Percentiles rank a stretch among this genome's conserved stretches.
Conservation (phyloP, 2,797 vertebrate genomes). For the Hylomyscus alleni region DNA sequence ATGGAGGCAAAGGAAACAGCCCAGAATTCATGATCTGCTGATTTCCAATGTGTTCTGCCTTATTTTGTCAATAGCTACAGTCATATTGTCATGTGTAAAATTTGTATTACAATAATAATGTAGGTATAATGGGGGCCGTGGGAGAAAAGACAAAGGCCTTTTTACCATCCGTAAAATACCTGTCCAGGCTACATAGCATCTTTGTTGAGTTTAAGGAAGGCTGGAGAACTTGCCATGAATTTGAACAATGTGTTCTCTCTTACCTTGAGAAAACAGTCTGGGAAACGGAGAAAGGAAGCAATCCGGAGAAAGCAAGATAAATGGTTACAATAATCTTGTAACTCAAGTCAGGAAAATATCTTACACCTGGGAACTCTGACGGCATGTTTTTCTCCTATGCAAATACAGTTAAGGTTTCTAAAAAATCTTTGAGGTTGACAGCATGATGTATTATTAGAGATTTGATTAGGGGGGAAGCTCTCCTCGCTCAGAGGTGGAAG, state of each 20-base stretch:
- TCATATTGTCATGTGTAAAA: constrained; percentile 64
- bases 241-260: constrained; percentile 52
- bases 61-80: constrained; percentile 22
- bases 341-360: constrained; percentile 83
- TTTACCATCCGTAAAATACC: constrained; percentile 33
- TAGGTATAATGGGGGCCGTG: not conserved
- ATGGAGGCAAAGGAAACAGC: constrained; percentile 61
- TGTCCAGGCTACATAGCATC: not conserved
- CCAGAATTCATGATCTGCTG: constrained; percentile 27
- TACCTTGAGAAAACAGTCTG: constrained; percentile 47
- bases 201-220: constrained; percentile 42
- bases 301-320: constrained; percentile 66
- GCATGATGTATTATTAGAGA: constrained; percentile 86
- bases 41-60: constrained; percentile 9
- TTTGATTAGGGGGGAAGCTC: constrained; percentile 82
- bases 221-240: constrained; percentile 57
- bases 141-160: constrained; percentile 42
- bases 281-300: constrained; percentile 11
- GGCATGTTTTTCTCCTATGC: constrained; percentile 85
- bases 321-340: constrained; percentile 82
- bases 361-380: constrained; percentile 81
- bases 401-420: constrained; percentile 84
- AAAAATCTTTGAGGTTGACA: constrained; percentile 84
- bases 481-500: constrained; percentile 81
- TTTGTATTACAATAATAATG: constrained; percentile 34